phyloP scores from a whole-genome alignment of 1,140 invertebrate species.

The Steinernema khuongi region DNA sequence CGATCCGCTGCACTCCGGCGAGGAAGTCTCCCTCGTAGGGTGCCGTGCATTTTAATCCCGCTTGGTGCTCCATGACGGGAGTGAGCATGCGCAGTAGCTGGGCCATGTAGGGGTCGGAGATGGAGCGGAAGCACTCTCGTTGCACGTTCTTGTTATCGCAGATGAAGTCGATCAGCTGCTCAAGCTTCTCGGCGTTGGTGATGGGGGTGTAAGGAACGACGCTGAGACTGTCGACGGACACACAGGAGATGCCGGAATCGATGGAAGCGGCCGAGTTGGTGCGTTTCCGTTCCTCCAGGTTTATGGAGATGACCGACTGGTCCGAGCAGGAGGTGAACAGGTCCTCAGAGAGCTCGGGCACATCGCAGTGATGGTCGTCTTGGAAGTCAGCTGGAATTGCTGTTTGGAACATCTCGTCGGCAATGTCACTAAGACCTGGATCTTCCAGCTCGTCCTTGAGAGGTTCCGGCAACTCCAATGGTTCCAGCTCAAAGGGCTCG shows the following conservation, averaged over 20 bases:
- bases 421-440: too few species aligned
- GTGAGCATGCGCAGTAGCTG: neutral
- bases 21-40: neutral
- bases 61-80: neutral
- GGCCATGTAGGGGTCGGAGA: neutral
- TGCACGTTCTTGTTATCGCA: neutral
- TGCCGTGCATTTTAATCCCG: neutral
- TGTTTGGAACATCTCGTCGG: neutral
- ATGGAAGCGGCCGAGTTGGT: neutral
- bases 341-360: neutral
- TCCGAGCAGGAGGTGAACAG: neutral
- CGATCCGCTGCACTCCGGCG: neutral
- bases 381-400: neutral
- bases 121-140: neutral
- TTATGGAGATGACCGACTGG: neutral
- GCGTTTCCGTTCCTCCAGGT: neutral
- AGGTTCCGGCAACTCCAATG: neutral
- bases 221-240: neutral
- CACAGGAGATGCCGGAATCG: neutral
- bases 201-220: neutral
- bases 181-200: neutral
- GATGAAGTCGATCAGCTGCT: neutral
- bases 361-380: neutral
- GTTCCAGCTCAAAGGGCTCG: constrained; percentile 5
- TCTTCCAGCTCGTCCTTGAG: neutral